Percentiles rank a stretch among this genome's conserved stretches.
These are phyloP conservation scores for Perdix hodgsoniae DNA, from an alignment of 2,797 vertebrate genomes.

Conservation along the genomic window DNA sequence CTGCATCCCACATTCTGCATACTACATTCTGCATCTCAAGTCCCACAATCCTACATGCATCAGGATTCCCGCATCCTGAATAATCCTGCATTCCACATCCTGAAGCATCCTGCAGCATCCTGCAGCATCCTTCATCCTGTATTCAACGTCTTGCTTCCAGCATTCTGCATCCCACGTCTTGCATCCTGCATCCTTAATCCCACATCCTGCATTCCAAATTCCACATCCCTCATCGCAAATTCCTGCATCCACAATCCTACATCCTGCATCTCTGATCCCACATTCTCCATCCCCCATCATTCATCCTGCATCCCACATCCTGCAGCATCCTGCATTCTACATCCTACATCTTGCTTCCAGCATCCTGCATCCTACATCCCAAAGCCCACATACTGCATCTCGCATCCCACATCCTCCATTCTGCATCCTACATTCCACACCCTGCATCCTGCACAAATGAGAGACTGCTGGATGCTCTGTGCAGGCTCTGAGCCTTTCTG, in stretches of 20 bases:
- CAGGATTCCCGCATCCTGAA: too few relatives aligned
- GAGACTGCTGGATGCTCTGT: background rate
- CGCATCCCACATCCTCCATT: background rate
- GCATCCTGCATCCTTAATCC: too few relatives aligned
- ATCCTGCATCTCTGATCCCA: too few relatives aligned
- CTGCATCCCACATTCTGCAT: background rate
- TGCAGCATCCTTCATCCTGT: too few relatives aligned
- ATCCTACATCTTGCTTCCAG: background rate
- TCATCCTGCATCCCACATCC: background rate
- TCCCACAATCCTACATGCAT: too few relatives aligned
- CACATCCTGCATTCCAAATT: background rate
- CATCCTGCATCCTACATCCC: too few relatives aligned
- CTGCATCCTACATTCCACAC: background rate
- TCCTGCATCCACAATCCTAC: background rate
- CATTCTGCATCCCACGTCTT: background rate
- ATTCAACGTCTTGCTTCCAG: too few relatives aligned
- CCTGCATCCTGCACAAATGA: background rate
- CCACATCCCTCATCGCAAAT: background rate
- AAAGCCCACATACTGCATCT: background rate
- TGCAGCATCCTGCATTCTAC: background rate
- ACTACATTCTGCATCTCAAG: too few relatives aligned
- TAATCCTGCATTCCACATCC: background rate
- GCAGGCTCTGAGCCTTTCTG: background rate
- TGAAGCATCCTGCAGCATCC: background rate
- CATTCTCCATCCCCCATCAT: background rate